Conservation (phyloP, 1,140 invertebrate genomes). For the Wiebesia pumilae region DNA sequence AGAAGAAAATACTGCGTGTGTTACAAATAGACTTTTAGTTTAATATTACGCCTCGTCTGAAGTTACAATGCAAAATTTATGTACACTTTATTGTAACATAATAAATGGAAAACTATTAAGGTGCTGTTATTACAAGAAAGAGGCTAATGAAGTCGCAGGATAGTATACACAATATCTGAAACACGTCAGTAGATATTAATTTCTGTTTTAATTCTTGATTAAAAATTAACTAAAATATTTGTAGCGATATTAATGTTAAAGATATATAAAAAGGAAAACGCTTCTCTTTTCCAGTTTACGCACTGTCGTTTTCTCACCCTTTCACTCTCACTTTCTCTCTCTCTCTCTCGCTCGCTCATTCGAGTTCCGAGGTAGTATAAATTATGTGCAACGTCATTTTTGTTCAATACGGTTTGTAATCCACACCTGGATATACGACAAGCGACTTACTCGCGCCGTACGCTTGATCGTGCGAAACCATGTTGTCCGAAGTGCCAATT, state of each 20-base stretch:
- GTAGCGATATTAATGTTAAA: conserved; percentile 26
- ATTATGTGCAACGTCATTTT: conserved; percentile 43
- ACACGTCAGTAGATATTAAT: conserved; percentile 12
- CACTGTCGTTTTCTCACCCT: background rate
- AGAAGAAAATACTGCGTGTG: background rate
- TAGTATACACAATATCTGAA: conserved; percentile 6
- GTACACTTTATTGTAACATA: background rate
- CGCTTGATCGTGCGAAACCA: conserved; percentile 59
- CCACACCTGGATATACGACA: conserved; percentile 59
- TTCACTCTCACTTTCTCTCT: conserved; percentile 10
- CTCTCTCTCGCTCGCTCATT: conserved; percentile 6
- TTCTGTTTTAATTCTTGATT: conserved; percentile 36
- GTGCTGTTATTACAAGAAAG: background rate
- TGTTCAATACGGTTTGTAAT: conserved; percentile 56
- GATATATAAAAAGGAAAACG: conserved; percentile 28
- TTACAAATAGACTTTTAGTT: background rate
- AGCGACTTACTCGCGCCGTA: conserved; percentile 60
- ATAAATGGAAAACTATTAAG: background rate
- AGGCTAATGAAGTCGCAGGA: conserved; percentile 15
- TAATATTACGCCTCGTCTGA: background rate
- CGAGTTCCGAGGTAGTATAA: conserved; percentile 36
- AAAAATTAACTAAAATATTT: conserved; percentile 37
- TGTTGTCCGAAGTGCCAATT: conserved; percentile 61
- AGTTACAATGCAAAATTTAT: background rate
- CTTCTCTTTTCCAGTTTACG: conserved; percentile 4